Percentiles rank a stretch among this genome's conserved stretches.
phyloP scores from a whole-genome alignment of 2,113 vertebrate species.

The Vulpes ferrilata region DNA sequence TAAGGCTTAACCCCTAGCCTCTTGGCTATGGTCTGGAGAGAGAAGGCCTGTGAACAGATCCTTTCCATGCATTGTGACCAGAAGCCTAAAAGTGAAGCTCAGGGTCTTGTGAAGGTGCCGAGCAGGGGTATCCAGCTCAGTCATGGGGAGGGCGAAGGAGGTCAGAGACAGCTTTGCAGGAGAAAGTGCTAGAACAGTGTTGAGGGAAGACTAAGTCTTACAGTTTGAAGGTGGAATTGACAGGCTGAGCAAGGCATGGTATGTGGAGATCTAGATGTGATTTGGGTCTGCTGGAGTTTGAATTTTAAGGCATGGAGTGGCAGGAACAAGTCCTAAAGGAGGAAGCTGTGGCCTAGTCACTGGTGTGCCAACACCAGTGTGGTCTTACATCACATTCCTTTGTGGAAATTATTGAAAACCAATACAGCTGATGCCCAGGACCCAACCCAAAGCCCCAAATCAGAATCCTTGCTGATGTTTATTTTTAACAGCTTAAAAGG shows the following conservation, averaged over 20 bases:
- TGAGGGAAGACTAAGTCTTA: neutral
- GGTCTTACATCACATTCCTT: neutral
- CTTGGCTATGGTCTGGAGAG: neutral
- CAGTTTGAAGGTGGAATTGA: neutral
- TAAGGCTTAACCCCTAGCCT: neutral
- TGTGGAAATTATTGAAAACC: neutral
- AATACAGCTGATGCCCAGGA: neutral
- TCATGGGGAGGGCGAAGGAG: neutral
- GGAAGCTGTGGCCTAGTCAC: neutral
- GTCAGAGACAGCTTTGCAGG: neutral
- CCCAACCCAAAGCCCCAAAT: neutral
- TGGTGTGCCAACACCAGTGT: neutral
- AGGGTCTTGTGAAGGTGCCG: neutral
- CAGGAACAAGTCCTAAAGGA: neutral
- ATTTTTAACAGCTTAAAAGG: conserved; percentile 22
- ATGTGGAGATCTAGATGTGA: neutral
- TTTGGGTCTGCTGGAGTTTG: neutral
- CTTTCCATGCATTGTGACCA: neutral
- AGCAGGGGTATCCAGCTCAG: neutral
- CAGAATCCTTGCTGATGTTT: conserved; percentile 34
- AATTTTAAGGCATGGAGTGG: neutral
- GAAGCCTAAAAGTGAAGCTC: neutral
- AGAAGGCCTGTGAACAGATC: neutral
- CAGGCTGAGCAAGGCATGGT: neutral
- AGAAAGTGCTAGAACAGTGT: neutral